phyloP scores from a whole-genome alignment of 2,888 invertebrate species.

The Drosophila rellima region DNA sequence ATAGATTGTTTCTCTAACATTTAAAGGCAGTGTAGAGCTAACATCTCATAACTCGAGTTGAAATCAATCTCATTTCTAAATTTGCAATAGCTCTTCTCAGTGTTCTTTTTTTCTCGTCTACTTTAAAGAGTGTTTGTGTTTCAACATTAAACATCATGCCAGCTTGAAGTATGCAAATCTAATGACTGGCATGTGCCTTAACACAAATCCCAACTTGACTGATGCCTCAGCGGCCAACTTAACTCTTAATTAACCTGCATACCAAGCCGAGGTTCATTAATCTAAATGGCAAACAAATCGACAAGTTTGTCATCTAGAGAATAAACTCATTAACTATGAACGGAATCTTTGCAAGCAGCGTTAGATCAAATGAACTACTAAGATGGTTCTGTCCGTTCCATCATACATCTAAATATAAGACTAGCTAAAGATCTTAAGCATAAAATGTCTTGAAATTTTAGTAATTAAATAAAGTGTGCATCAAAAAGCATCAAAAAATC shows the following conservation, averaged over 20 bases:
- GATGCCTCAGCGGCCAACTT: slow-evolving; percentile 1
- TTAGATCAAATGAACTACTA: neutral
- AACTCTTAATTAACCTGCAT: slow-evolving; percentile 50
- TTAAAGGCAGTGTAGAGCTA: neutral
- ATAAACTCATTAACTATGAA: slow-evolving; percentile 43
- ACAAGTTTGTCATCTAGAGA: slow-evolving; percentile 31
- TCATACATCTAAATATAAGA: neutral
- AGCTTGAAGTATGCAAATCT: slow-evolving; percentile 9
- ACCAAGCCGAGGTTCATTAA: slow-evolving; percentile 39
- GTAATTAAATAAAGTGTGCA: slow-evolving; percentile 44
- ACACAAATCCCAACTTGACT: neutral
- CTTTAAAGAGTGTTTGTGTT: neutral
- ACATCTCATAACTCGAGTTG: neutral
- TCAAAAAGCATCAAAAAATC: slow-evolving; percentile 33
- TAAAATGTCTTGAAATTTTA: slow-evolving; percentile 11
- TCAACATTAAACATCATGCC: neutral
- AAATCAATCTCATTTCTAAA: neutral
- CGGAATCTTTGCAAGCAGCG: neutral
- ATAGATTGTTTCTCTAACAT: neutral
- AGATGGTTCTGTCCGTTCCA: neutral
- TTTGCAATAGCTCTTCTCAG: neutral
- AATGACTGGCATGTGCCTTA: slow-evolving; percentile 13
- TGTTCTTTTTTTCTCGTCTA: too few species aligned
- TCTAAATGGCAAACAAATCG: slow-evolving; percentile 54
- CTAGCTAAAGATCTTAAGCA: neutral